These are phyloP conservation scores for Excalfactoria chinensis DNA, from an alignment of 2,113 vertebrate genomes.

Conservation along the genomic window DNA sequence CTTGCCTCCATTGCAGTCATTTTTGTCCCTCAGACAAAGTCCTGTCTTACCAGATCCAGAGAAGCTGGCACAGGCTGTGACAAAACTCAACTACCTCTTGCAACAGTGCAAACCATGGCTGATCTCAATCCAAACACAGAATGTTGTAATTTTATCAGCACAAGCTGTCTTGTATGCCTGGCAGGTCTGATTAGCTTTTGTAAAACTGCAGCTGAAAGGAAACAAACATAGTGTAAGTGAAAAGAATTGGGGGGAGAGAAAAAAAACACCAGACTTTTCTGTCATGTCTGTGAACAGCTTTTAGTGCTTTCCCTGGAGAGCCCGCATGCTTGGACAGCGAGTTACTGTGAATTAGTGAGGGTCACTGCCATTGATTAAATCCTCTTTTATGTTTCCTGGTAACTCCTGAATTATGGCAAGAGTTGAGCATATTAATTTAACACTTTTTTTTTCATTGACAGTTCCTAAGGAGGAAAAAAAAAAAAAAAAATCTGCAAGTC, in stretches of 20 bases:
- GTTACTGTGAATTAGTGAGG: slow-evolving; percentile 67
- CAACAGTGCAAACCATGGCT: not conserved
- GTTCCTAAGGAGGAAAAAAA: slow-evolving; percentile 16
- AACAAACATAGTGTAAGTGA: slow-evolving; percentile 25
- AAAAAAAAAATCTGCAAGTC: slow-evolving; percentile 43
- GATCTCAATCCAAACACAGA: not conserved
- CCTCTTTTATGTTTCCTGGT: slow-evolving; percentile 64
- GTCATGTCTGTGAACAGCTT: slow-evolving; percentile 44
- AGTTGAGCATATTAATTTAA: slow-evolving; percentile 56
- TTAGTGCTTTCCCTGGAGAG: slow-evolving; percentile 51
- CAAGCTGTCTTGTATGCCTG: not conserved
- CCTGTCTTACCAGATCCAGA: not conserved
- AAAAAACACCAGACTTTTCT: not conserved
- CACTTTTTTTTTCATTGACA: slow-evolving; percentile 1
- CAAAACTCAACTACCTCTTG: not conserved
- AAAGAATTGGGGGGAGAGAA: not conserved
- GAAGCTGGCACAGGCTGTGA: not conserved
- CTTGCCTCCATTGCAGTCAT: not conserved
- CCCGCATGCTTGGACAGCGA: slow-evolving; percentile 12
- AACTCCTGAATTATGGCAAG: slow-evolving; percentile 59
- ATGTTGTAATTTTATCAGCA: slow-evolving; percentile 2
- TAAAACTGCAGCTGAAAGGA: slow-evolving; percentile 18
- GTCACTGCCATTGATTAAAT: slow-evolving; percentile 67
- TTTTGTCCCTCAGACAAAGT: not conserved
- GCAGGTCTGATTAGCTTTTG: slow-evolving; percentile 40